Evolutionary conservation across 2,113 vertebrate species (phyloP), one percentile per base, ranked within the genome.

Genomic region (Eolophus roseicapilla): DNA sequence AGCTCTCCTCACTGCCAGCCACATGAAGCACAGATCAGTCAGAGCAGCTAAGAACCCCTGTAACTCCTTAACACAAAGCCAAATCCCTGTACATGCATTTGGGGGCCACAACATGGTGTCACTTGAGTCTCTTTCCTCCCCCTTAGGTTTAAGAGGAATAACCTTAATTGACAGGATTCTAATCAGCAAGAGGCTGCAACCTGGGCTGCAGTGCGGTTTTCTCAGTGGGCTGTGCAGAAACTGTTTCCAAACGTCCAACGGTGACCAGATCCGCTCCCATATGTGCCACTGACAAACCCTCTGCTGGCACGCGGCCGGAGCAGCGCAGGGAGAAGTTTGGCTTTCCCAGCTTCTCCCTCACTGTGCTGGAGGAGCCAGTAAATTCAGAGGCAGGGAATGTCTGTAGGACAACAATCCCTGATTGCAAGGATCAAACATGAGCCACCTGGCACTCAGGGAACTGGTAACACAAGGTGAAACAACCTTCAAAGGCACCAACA

Each of bases 51-150:
- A 9, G 28, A 68, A 7, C 6, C 75, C 17, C 2, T 57, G 1
- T 5, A 9, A 15, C 0, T 3, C 11, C 77, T 33, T 15, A 21
- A 25, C 13, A 5, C n/a, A 35, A 9, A 49, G 29, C 35, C 5
- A 23, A 60, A 24, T 5, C 24, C 5, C 5, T 0, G 2, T 0
- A 7, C 2, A 2, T 1, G 0, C 3, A 20, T 17, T 1, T 21
- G 17, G 17, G 76, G 39, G 50, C 12, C 24, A 9, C 39, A 41
- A 29, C 77, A 28, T 0, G 18, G 14, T 4, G 25, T 7, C 25
- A 5, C 27, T 44, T 1, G 0, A 13, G 41, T 2, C 50, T 31
- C 70, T 37, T 14, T 60, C 3, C 29, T 49, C 33, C 29, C 37
- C 35, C 29, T 19, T 8, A 7, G 17, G 9, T 33, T 53, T 10